Evolutionary conservation across 64 coral and sea anemone species (phyloP).

Genomic region (Stichodactyla mertensii): DNA sequence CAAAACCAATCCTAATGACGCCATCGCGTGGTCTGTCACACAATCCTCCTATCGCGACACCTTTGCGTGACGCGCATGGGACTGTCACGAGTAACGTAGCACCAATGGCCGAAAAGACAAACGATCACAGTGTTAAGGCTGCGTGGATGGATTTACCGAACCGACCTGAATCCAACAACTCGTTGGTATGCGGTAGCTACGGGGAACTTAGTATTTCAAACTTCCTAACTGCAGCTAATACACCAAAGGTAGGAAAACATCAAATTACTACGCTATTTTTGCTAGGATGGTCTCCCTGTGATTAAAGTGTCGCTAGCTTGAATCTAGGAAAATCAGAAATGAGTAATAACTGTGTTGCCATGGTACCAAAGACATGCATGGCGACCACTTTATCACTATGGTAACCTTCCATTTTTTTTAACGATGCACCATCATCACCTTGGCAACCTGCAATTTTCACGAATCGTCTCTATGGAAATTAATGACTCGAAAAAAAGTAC

Average conservation of each 20-base stretch:
- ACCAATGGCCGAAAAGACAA: background rate
- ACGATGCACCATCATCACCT: no score
- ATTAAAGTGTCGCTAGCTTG: no score
- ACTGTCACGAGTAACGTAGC: background rate
- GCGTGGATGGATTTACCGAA: constrained; percentile 12
- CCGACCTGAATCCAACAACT: background rate
- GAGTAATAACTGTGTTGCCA: background rate
- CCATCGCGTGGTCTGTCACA: background rate
- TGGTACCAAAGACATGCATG: no score
- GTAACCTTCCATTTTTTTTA: no score
- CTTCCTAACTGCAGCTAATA: background rate
- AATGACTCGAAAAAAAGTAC: no score
- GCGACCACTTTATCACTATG: no score
- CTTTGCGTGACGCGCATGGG: background rate
- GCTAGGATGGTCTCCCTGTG: background rate
- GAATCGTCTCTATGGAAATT: no score
- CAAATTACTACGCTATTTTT: background rate
- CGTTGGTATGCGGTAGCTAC: background rate
- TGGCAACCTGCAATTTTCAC: no score
- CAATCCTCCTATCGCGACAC: background rate
- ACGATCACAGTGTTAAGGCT: background rate
- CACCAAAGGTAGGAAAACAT: constrained; percentile 9
- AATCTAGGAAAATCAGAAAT: background rate
- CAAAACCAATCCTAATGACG: background rate
- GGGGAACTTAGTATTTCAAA: background rate